Base-by-base conservation (phyloP, 2,797 vertebrate species). In the Rhabdomys pumilio region DNA sequence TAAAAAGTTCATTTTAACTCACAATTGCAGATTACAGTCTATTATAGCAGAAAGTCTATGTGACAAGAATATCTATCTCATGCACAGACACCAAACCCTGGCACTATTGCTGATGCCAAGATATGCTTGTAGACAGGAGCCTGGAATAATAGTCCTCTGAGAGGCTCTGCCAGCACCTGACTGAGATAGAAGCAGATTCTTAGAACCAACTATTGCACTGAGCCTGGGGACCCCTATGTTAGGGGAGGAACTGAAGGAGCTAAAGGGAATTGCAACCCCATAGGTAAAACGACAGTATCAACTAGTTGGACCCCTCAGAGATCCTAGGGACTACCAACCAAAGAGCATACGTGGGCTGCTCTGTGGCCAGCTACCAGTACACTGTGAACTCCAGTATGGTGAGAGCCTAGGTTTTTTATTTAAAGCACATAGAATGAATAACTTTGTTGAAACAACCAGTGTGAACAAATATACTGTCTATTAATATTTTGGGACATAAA, bases 401-500 rank as follows among this genome's bases (percentile, higher is more conserved):
- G 65, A 88, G 41, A 63, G 69, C 69, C 34, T 77, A 24, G n/a
- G 29, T 79, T 89, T 72, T 89, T 1, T 85, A 44, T 67, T 83
- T 76, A 76, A n/a, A 17, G 6, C 0, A 41, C 1, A 65, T 19
- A 82, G 34, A 77, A 63, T 31, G 31, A 31, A 47, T 3, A 15
- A 9, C 3, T 65, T 91, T 92, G 22, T 34, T 82, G 26, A 13
- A 80, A 15, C 14, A 65, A 29, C n/a, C 22, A 6, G 22, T 44
- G 61, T 1, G 65, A 93, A 26, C 24, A 29, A 73, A 73, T 11
- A 76, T 0, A 44, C 1, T 73, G 2, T 41, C n/a, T 89, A 2
- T 75, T 67, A 90, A 69, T 63, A 9, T 57, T 75, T 79, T 38
- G 19, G 26, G 61, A 91, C n/a, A 89, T 77, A 53, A 94, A 76